Conservation (phyloP, 2,113 vertebrate genomes). For the Narcine bancroftii region DNA sequence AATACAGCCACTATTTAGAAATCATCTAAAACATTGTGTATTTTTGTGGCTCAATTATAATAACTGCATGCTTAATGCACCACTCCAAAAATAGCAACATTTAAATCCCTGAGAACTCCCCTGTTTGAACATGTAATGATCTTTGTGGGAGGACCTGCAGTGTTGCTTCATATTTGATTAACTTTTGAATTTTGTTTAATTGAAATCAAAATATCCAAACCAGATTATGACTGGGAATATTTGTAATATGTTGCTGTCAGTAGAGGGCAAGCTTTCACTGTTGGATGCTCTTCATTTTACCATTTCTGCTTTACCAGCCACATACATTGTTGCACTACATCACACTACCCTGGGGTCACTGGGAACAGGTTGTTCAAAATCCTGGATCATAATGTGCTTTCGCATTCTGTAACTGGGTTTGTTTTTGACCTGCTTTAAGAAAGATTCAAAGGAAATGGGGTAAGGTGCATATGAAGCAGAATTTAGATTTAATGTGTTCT, state of each 20-base stretch:
- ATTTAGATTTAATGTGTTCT: background rate
- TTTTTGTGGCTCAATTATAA: too few species aligned
- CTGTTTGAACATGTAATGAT: background rate
- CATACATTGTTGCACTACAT: background rate
- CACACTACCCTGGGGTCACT: background rate
- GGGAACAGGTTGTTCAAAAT: background rate
- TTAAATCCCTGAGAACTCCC: background rate
- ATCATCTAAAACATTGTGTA: too few species aligned
- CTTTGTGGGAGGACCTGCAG: background rate
- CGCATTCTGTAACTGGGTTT: background rate
- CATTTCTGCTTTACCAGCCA: background rate
- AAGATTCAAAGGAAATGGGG: background rate
- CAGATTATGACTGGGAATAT: background rate
- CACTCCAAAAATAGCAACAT: too few species aligned
- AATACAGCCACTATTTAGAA: too few species aligned
- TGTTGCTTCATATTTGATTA: background rate
- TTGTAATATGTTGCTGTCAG: background rate
- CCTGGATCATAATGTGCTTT: background rate
- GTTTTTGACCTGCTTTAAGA: background rate
- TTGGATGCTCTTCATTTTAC: background rate
- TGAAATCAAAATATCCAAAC: background rate
- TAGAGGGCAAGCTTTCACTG: slow-evolving; percentile 7
- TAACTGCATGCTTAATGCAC: too few species aligned
- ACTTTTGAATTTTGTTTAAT: background rate
- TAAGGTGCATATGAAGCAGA: background rate